These are phyloP conservation scores for Ormyrus rosae DNA, from an alignment of 2,888 invertebrate genomes.

Conservation along the genomic window DNA sequence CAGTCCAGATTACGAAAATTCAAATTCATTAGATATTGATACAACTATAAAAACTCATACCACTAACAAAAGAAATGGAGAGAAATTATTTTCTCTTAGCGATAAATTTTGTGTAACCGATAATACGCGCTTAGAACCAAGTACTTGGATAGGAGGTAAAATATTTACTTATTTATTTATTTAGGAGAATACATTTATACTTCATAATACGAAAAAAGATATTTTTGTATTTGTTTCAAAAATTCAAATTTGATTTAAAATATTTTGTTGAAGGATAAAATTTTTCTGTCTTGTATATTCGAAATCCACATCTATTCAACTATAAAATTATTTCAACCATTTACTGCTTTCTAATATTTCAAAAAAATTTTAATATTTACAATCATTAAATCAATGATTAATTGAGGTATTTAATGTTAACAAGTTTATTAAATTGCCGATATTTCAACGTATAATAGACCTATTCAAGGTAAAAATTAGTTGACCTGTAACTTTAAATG, in stretches of 20 bases:
- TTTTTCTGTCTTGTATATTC: too few species aligned
- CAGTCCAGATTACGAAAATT: constrained; percentile 62
- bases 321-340: too few species aligned
- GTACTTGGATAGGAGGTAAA: constrained; percentile 82
- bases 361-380: too few species aligned
- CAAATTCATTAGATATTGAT: constrained; percentile 60
- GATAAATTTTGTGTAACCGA: constrained; percentile 74
- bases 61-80: constrained; percentile 47
- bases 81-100: constrained; percentile 74
- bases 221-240: not conserved
- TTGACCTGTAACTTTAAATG: too few species aligned
- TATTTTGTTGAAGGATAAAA: not conserved
- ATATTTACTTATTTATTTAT: constrained; percentile 39
- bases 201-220: not conserved
- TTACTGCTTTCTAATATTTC: too few species aligned
- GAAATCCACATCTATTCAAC: too few species aligned
- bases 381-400: too few species aligned
- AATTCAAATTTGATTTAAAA: not conserved
- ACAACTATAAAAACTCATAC: constrained; percentile 49
- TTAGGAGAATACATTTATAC: constrained; percentile 12
- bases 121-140: constrained; percentile 80
- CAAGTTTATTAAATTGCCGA: too few species aligned
- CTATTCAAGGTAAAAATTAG: too few species aligned
- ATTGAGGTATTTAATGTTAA: too few species aligned
- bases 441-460: too few species aligned